Evolutionary conservation across 1,140 invertebrate genomes (phyloP).

Genomic region (Plectrocnemia conspersa): DNA sequence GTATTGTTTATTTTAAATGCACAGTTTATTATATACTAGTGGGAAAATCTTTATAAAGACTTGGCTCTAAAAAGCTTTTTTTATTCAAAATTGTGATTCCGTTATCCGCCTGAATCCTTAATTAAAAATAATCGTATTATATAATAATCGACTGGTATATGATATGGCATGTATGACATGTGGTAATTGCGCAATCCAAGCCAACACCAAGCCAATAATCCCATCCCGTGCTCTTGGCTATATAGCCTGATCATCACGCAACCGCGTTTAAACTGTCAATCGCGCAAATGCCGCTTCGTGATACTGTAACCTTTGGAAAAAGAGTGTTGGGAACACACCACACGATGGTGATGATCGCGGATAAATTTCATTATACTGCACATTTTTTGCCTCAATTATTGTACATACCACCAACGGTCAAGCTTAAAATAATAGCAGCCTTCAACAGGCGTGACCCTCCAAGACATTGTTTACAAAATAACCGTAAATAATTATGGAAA

Average conservation of each 20-base stretch:
- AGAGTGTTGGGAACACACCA: background rate
- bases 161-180: too few species aligned
- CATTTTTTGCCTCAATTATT: background rate
- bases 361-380: background rate
- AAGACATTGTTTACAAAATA: constrained; percentile 8
- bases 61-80: too few species aligned
- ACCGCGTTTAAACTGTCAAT: constrained; percentile 32
- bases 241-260: constrained; percentile 15
- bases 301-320: constrained; percentile 1
- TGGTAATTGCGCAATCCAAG: too few species aligned
- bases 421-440: background rate
- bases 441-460: background rate
- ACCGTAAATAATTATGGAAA: background rate
- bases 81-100: too few species aligned
- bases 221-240: background rate
- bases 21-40: too few species aligned
- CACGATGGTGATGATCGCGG: background rate
- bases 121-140: too few species aligned
- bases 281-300: constrained; percentile 12
- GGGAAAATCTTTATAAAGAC: too few species aligned
- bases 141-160: too few species aligned
- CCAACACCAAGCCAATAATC: background rate
- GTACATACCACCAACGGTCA: background rate
- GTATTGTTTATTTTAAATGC: too few species aligned
- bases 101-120: too few species aligned